Evolutionary conservation across 2,797 vertebrate species (phyloP), one percentile per base, ranked within the genome.

Genomic region (Orestias chungarensis): DNA sequence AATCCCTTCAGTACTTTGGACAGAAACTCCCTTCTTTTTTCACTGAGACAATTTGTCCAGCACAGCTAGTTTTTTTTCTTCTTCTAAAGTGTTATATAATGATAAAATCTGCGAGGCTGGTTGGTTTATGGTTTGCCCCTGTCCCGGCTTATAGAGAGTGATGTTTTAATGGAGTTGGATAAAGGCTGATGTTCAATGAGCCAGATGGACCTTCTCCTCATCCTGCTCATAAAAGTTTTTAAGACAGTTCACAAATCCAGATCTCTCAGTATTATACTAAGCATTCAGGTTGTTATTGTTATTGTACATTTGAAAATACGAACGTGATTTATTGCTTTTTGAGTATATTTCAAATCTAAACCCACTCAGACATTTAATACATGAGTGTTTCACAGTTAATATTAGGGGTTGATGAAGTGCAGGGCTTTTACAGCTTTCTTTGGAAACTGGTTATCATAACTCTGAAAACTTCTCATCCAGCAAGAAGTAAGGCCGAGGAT

Each of bases 221-320:
- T 89, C 89, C 88, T 88, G 90, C 87, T 93, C 91, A 93, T 95
- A 94, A 94, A 94, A 87, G 86, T 90, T 89, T 88, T 82, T 50
- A 86, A 86, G 92, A 93, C 94, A 92, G 92, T 91, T 93, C 93
- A 94, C 93, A 95, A 94, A 95, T 95, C 93, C 94, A 86, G 90
- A 87, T 86, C 87, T 88, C 86, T 86, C 88, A 85, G 91, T 94
- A 92, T 92, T 91, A 92, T 92, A 92, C 87, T 93, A 93, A 92
- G 90, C 87, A 73, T 91, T 92, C 68, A 79, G 90, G 85, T 93
- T 94, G 93, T 94, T 94, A 93, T 92, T 93, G 92, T 93, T 94
- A 93, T 94, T 93, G 88, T 93, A 93, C 92, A 90, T 93, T 93
- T 94, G 92, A 90, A 88, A 93, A 94, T 91, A 93, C 92, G 90